A percentile compares a stretch with the other conserved stretches of the same genome.
Conservation (phyloP, 2,888 invertebrate species). For the Scaeva pyrastri region DNA sequence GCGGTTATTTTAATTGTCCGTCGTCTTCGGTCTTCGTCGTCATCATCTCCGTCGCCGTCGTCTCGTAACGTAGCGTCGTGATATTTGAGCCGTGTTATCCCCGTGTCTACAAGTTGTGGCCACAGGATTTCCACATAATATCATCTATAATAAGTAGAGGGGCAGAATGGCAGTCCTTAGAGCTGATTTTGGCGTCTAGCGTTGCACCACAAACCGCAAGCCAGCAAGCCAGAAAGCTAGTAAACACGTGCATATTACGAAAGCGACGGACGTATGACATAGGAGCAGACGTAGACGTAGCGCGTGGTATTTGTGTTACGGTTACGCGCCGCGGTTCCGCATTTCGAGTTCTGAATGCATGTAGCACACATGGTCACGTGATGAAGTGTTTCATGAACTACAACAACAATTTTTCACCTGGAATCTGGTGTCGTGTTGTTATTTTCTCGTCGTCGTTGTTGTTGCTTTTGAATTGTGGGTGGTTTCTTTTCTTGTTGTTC, state of each 20-base stretch:
- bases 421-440: conserved; percentile 73
- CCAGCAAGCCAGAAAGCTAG: neutral
- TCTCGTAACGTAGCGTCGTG: neutral
- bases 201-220: conserved; percentile 65
- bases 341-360: conserved; percentile 69
- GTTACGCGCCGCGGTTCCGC: conserved; percentile 69
- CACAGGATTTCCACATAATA: conserved; percentile 40
- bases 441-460: conserved; percentile 52
- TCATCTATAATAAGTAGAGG: too few relatives aligned
- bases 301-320: conserved; percentile 48
- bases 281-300: conserved; percentile 19
- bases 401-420: conserved; percentile 82
- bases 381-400: conserved; percentile 82
- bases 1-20: conserved; percentile 48
- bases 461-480: conserved; percentile 40
- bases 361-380: conserved; percentile 76
- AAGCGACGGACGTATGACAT: conserved; percentile 45
- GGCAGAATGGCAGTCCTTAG: conserved; percentile 52
- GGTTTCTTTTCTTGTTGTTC: conserved; percentile 19
- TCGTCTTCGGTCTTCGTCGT: neutral
- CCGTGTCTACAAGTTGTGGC: conserved; percentile 47
- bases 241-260: conserved; percentile 61
- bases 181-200: conserved; percentile 56
- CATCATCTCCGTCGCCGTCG: neutral
- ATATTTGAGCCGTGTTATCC: conserved; percentile 22